phyloP scores from a whole-genome alignment of 2,113 vertebrate species.

The Nicator chloris region DNA sequence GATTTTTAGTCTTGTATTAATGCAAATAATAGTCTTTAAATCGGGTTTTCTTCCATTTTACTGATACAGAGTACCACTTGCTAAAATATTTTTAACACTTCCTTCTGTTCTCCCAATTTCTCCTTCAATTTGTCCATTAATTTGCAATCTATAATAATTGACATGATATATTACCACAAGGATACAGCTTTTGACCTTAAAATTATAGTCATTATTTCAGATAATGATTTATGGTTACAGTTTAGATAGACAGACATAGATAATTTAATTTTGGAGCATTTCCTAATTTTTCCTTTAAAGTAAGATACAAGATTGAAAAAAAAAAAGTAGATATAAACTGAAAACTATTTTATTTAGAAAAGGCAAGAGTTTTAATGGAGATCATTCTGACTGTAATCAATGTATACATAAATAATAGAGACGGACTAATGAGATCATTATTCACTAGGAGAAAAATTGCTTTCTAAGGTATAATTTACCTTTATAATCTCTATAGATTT shows the following conservation, averaged over 20 bases:
- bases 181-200: constrained; percentile 52
- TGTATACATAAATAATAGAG: not conserved
- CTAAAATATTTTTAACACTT: constrained; percentile 25
- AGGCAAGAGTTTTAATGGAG: rapidly evolving
- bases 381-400: not conserved
- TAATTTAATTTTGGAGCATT: not conserved
- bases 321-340: not conserved
- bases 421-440: not conserved
- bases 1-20: not conserved
- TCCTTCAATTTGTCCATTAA: constrained; percentile 30
- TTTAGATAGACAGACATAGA: not conserved
- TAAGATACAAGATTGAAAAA: not conserved
- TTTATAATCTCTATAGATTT: not conserved
- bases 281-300: not conserved
- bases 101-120: constrained; percentile 6
- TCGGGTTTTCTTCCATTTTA: not conserved
- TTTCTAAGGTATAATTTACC: not conserved
- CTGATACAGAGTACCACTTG: not conserved
- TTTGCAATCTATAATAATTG: constrained; percentile 36
- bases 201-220: constrained; percentile 44
- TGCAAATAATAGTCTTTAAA: not conserved
- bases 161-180: constrained; percentile 31
- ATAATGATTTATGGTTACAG: constrained; percentile 41
- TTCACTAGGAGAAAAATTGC: not conserved
- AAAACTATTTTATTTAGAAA: not conserved